Percentiles rank a stretch among this genome's conserved stretches.
Conservation (phyloP, 2,797 vertebrate genomes). For the Borostomias antarcticus region DNA sequence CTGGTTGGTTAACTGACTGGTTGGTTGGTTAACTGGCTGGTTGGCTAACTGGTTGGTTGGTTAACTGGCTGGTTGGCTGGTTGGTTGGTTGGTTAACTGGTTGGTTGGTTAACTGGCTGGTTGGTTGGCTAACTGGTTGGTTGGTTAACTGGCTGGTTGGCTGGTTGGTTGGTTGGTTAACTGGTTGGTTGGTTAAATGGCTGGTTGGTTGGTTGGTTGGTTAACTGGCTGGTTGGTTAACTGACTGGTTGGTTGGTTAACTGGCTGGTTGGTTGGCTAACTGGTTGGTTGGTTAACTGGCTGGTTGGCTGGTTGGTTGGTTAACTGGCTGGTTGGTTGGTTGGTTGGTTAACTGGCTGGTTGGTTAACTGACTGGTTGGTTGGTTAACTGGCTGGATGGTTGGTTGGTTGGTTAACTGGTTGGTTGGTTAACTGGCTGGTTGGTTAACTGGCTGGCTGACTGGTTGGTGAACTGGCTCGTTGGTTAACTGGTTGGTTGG, state of each 20-base stretch:
- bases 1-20: conserved; percentile 7
- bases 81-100: too few relatives aligned
- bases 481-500: conserved; percentile 23
- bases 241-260: conserved; percentile 24
- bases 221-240: too few relatives aligned
- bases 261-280: conserved; percentile 22
- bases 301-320: conserved; percentile 15
- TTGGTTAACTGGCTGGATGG: conserved; percentile 4
- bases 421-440: too few relatives aligned
- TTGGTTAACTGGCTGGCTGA: conserved; percentile 4
- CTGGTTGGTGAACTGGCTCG: too few relatives aligned
- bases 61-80: too few relatives aligned
- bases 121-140: conserved; percentile 19
- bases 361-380: conserved; percentile 18
- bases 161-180: too few relatives aligned
- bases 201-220: conserved; percentile 15
- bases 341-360: too few relatives aligned
- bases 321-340: too few relatives aligned
- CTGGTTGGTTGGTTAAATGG: conserved; percentile 26
- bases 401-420: conserved; percentile 25
- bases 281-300: conserved; percentile 16
- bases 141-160: too few relatives aligned
- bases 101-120: conserved; percentile 22
- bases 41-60: conserved; percentile 14
- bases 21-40: conserved; percentile 21